These are phyloP conservation scores for Rotaria magnacalcarata DNA, from an alignment of 2,888 invertebrate genomes.

Conservation along the genomic window DNA sequence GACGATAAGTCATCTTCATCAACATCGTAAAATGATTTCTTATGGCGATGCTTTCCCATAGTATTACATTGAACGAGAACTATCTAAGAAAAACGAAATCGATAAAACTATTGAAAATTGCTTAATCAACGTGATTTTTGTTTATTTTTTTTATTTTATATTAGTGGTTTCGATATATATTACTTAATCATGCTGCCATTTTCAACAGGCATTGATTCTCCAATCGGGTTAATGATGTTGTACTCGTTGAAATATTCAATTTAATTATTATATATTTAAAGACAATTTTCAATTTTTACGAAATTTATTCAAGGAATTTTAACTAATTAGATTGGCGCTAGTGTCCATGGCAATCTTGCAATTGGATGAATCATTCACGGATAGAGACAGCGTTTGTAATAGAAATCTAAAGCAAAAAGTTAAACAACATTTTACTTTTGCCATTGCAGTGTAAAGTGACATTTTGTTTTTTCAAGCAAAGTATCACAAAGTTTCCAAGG, in stretches of 20 bases:
- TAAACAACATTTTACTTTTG: too few relatives aligned
- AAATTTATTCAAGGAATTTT: neutral
- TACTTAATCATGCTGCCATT: neutral
- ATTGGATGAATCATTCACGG: neutral
- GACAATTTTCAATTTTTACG: neutral
- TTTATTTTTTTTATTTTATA: neutral
- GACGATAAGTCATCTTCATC: neutral
- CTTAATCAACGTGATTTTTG: neutral
- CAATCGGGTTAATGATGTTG: neutral
- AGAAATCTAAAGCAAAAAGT: too few relatives aligned
- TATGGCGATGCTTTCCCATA: conserved; percentile 28
- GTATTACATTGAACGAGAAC: neutral
- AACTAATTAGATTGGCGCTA: neutral
- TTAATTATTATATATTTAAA: neutral
- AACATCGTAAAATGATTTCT: conserved; percentile 21
- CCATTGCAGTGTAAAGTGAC: too few relatives aligned
- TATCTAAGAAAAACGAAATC: neutral
- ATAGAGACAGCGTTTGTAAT: too few relatives aligned
- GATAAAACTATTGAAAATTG: neutral
- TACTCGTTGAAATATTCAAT: neutral
- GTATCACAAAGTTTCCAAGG: too few relatives aligned
- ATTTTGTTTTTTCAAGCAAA: too few relatives aligned
- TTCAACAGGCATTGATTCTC: neutral
- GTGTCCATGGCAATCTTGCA: neutral
- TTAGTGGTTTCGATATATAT: neutral